Evolutionary conservation across 2,797 vertebrate species (phyloP).

Genomic region (Glossophaga mutica): DNA sequence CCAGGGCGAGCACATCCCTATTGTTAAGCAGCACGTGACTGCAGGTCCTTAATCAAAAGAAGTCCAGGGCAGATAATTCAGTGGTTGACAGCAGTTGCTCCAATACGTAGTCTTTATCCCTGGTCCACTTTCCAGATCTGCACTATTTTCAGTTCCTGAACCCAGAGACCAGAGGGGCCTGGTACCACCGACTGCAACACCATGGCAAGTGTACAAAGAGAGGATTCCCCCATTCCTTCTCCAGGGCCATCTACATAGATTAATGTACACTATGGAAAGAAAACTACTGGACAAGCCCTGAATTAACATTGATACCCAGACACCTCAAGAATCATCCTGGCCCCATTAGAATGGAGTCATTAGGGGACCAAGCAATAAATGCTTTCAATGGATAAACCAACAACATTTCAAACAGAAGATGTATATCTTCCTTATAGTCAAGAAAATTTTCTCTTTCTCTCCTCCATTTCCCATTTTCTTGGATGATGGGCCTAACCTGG

Average conservation of each 20-base stretch:
- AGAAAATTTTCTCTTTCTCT: not conserved
- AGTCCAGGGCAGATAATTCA: not conserved
- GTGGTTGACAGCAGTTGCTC: not conserved
- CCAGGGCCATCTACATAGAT: not conserved
- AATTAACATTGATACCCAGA: not conserved
- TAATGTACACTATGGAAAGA: not conserved
- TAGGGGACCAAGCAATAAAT: not conserved
- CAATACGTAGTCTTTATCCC: not conserved
- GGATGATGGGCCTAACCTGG: not conserved
- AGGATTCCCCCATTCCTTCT: too few relatives aligned
- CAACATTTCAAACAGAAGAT: not conserved
- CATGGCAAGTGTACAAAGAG: not conserved
- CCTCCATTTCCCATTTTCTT: not conserved
- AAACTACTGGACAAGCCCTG: too few relatives aligned
- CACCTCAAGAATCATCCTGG: not conserved
- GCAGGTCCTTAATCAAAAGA: not conserved
- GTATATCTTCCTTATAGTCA: not conserved
- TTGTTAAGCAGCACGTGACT: not conserved
- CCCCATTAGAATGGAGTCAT: not conserved
- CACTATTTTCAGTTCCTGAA: not conserved
- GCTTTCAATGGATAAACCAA: not conserved
- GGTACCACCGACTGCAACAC: not conserved
- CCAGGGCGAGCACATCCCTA: not conserved
- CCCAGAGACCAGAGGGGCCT: not conserved
- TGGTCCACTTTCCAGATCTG: not conserved